phyloP scores from a whole-genome alignment of 2,113 vertebrate species.

The Gracilinanus agilis region DNA sequence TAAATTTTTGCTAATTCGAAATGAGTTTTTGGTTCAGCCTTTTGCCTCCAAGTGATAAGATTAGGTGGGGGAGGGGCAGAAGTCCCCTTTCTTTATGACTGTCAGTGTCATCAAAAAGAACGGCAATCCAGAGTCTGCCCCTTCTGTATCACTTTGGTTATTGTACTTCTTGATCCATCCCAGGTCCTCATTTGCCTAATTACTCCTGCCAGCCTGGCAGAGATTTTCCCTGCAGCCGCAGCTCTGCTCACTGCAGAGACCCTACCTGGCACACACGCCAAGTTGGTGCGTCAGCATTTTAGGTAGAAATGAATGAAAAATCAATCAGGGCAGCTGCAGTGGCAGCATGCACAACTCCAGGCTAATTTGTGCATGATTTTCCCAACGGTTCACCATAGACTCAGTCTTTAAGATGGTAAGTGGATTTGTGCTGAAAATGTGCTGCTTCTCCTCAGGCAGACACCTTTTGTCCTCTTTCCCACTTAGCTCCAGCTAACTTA shows the following conservation, averaged over 20 bases:
- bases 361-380: constrained; percentile 80
- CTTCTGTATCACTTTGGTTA: constrained; percentile 45
- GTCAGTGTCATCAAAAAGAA: not conserved
- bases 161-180: constrained; percentile 73
- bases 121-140: constrained; percentile 29
- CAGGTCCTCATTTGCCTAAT: constrained; percentile 85
- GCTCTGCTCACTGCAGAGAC: constrained; percentile 90
- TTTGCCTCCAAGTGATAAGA: constrained; percentile 42
- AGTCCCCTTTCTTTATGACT: constrained; percentile 47
- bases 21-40: not conserved
- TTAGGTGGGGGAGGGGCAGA: constrained; percentile 18
- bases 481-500: constrained; percentile 65
- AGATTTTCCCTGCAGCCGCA: constrained; percentile 84
- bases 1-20: constrained; percentile 28
- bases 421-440: constrained; percentile 69
- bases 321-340: constrained; percentile 89
- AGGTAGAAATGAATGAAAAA: constrained; percentile 90
- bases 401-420: constrained; percentile 86
- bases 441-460: constrained; percentile 57
- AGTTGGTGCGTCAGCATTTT: constrained; percentile 89
- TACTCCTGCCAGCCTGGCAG: constrained; percentile 82
- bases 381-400: constrained; percentile 72
- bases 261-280: constrained; percentile 85
- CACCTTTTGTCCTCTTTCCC: constrained; percentile 67
- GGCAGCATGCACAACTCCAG: constrained; percentile 79